Evolutionary conservation across 2,888 invertebrate genomes (phyloP).

Genomic region (Abrostola triplasia): DNA sequence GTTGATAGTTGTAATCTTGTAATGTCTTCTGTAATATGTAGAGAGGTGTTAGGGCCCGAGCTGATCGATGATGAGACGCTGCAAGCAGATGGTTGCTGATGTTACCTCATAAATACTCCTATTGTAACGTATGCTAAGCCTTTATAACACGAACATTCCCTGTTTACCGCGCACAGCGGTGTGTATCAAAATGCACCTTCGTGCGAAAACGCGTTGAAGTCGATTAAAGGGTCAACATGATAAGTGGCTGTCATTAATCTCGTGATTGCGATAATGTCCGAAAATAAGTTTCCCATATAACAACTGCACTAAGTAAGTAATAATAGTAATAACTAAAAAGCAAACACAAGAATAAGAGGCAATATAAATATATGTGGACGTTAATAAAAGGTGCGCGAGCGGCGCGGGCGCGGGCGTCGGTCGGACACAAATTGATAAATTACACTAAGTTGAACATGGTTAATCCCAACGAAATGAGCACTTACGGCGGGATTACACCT

Average conservation of each 20-base stretch:
- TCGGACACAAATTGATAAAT: slow-evolving; percentile 80
- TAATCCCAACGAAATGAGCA: slow-evolving; percentile 79
- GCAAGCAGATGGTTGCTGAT: no score
- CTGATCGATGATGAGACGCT: not conserved
- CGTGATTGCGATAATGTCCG: slow-evolving; percentile 4
- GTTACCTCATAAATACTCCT: not conserved
- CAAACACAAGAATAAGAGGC: slow-evolving; percentile 25
- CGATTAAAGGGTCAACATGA: slow-evolving; percentile 2
- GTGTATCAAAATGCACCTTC: not conserved
- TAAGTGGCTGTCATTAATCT: slow-evolving; percentile 1
- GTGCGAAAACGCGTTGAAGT: slow-evolving; percentile 2
- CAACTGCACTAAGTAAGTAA: slow-evolving; percentile 4
- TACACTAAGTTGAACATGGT: slow-evolving; percentile 70
- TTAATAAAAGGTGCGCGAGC: slow-evolving; percentile 33
- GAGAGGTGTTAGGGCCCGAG: not conserved
- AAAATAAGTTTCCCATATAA: not conserved
- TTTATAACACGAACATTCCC: not conserved
- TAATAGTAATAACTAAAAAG: slow-evolving; percentile 29
- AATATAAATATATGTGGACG: slow-evolving; percentile 44
- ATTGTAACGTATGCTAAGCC: not conserved
- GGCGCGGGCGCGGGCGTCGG: slow-evolving; percentile 27
- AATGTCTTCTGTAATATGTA: not conserved
- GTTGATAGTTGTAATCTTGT: slow-evolving; percentile 20
- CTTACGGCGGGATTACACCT: slow-evolving; percentile 76
- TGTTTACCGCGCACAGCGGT: not conserved